Base-by-base conservation (phyloP, 2,113 vertebrate species). In the Sprattus sprattus region DNA sequence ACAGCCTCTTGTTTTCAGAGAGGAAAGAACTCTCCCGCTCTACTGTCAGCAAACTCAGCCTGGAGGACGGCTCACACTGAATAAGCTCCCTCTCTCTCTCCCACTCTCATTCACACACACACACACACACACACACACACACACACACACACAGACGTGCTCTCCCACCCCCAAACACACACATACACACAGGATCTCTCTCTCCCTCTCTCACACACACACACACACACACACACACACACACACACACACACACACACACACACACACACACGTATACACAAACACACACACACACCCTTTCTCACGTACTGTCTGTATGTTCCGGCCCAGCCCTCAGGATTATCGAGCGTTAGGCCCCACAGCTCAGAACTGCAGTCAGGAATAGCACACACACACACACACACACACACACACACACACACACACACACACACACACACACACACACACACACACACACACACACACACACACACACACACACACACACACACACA, bases 11-110 rank as follows among this genome's bases (percentile, higher is more conserved):
- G 25, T 71, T 32, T 71, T 28, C 64, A 71, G n/a, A 2, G 25
- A n/a, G 28, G 64, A 28, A 71, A 32, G 39, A 28, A 57, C 52
- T 4, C 25, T 32, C 13, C 13, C 44, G 39, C 71, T 78, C 28
- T 39, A 78, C 71, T 78, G 32, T 78, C 71, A 78, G 71, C 71
- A 78, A 32, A 78, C 25, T 32, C 28, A 78, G 71, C 71, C 18
- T 5, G 71, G 71, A 39, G 71, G 32, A 32, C 25, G 5, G 71
- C 32, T 39, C 13, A 3, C 71, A 39, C 71, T 78, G 71, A 78
- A 78, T 71, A 78, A 78, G 64, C 64, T 28, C 28, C 25, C 60
- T 9, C 60, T 64, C 60, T 11, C 64, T 8, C 25, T 28, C 64
- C 2, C n/a, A 28, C 25, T 20, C 52, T 20, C 25, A 78, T 10